Conservation (phyloP, 2,113 vertebrate genomes). For the Podocnemis expansa region DNA sequence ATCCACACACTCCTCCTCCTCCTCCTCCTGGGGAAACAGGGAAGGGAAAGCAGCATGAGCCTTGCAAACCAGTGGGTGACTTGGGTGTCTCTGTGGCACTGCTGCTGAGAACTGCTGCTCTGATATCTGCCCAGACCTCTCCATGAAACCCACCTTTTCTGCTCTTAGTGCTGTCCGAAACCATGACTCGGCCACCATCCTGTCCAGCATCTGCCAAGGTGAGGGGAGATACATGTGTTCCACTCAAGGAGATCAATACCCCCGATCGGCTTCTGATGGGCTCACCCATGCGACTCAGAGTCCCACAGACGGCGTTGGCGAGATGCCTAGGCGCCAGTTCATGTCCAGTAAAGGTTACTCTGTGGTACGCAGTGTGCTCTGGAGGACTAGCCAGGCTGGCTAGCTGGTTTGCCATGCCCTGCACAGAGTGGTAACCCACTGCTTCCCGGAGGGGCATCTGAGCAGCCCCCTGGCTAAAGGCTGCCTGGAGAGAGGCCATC, state of each 20-base stretch:
- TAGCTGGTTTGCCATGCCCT: not conserved
- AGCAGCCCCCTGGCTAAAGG: too few relatives aligned
- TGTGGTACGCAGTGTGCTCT: not conserved
- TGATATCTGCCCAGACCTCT: too few relatives aligned
- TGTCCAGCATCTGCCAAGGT: not conserved
- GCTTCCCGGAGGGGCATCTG: not conserved
- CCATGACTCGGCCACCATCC: accelerated
- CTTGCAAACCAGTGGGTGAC: not conserved
- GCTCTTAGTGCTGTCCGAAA: not conserved
- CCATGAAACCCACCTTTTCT: not conserved
- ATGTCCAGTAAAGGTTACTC: not conserved
- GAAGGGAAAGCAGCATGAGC: not conserved
- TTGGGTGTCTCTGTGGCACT: not conserved
- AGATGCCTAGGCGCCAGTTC: not conserved
- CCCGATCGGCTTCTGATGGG: too few relatives aligned
- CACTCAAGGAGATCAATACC: not conserved
- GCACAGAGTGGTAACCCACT: not conserved
- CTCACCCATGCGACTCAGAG: too few relatives aligned
- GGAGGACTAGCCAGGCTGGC: not conserved
- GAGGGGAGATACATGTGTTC: not conserved
- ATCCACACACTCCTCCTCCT: slow-evolving; percentile 51
- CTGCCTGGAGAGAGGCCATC: too few relatives aligned
- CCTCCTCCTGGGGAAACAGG: not conserved
- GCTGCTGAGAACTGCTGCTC: not conserved
- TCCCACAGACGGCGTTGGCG: too few relatives aligned